Conservation (phyloP, 1,140 invertebrate species). For the Leptinotarsa lineolata region DNA sequence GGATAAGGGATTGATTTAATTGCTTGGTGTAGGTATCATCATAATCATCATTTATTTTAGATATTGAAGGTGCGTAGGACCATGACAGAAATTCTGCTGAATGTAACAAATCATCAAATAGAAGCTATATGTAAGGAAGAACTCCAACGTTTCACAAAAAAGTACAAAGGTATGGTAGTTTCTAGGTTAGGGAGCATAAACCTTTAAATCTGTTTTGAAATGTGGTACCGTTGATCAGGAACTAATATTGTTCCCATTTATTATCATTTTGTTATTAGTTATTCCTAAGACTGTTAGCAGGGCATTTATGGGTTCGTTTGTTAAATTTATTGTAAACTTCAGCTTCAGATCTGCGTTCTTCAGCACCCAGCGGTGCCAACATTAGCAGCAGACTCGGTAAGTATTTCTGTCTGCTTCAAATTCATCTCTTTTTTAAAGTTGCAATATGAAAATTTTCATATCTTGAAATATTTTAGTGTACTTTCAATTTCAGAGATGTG, state of each 20-base stretch:
- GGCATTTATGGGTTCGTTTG: slow-evolving; percentile 43
- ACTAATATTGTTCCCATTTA: not conserved
- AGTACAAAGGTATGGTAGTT: slow-evolving; percentile 52
- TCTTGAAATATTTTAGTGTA: too few relatives aligned
- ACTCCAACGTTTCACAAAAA: slow-evolving; percentile 60
- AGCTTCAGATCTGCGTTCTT: slow-evolving; percentile 51
- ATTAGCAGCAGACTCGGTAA: slow-evolving; percentile 52
- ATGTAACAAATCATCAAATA: slow-evolving; percentile 92
- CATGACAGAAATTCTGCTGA: slow-evolving; percentile 89
- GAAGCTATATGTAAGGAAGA: slow-evolving; percentile 77
- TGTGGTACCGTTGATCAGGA: not conserved
- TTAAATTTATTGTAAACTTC: slow-evolving; percentile 50
- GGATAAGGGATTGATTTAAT: too few relatives aligned
- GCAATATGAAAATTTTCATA: not conserved
- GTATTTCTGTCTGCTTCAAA: slow-evolving; percentile 32
- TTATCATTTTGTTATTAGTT: slow-evolving; percentile 16
- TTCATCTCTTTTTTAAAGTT: not conserved
- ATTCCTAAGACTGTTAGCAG: slow-evolving; percentile 47
- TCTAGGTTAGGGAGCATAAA: slow-evolving; percentile 10
- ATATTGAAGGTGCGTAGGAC: slow-evolving; percentile 85
- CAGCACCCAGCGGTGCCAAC: slow-evolving; percentile 53
- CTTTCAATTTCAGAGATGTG: too few relatives aligned
- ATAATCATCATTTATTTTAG: slow-evolving; percentile 59
- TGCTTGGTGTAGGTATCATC: not conserved
- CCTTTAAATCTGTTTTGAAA: not conserved